Evolutionary conservation across 2,797 vertebrate species (phyloP), one percentile per base, ranked within the genome.

Genomic region (Distichodus sexfasciatus): DNA sequence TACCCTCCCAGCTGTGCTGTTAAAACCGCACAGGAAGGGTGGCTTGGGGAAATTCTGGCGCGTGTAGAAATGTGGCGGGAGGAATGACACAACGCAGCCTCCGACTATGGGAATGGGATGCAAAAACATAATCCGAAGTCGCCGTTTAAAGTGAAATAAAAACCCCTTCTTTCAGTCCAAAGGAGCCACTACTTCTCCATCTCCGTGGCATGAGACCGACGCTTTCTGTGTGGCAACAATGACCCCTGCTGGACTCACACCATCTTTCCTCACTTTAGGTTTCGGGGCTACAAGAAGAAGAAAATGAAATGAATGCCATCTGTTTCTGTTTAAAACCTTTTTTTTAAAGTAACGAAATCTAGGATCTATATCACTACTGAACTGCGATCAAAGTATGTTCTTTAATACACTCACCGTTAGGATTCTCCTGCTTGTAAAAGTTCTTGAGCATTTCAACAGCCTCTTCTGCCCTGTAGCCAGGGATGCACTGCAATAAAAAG

Each of bases 341-440:
- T 35, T 4, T 35, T 35, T 35, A 4, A 35, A 35, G 10, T 35
- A 35, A 66, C 15, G 2, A 14, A 11, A 12, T 17, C 2, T 61
- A 17, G 3, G 24, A 3, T n/a, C n/a, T n/a, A n/a, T n/a, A n/a
- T n/a, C n/a, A n/a, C n/a, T n/a, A n/a, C n/a, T n/a, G n/a, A n/a
- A n/a, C n/a, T n/a, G n/a, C n/a, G n/a, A n/a, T n/a, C n/a, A n/a
- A n/a, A n/a, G n/a, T 3, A n/a, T 0, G 17, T n/a, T 28, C 17
- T 3, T 23, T 24, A 29, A 55, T 17, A 24, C 8, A 83, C 84
- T 86, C 81, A 99, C 96, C 96, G 3, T 97, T 98, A 76, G 96
- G 97, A 84, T 99, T 99, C 87, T 99, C 93, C 81, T 98, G 96
- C 80, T 92, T 96, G 87, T 99, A 99, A 85, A 99, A 99, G 8